These are phyloP conservation scores for Aleiodes leptofemur DNA, from an alignment of 2,888 invertebrate species.

Conservation along the genomic window DNA sequence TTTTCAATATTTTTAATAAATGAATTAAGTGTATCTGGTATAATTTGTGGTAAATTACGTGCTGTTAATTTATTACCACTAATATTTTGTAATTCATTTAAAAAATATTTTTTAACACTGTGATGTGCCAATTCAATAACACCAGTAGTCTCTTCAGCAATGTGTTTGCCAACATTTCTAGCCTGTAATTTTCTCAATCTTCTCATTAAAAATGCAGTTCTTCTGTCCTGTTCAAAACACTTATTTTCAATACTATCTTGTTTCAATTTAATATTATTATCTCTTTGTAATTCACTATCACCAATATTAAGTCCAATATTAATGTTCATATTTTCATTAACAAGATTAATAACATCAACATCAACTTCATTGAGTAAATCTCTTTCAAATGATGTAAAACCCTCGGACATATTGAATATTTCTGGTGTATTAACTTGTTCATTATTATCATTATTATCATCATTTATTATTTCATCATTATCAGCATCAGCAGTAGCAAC, in stretches of 20 bases:
- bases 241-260: slow-evolving; percentile 70
- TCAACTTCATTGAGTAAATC: slow-evolving; percentile 70
- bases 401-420: slow-evolving; percentile 70
- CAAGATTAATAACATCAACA: slow-evolving; percentile 68
- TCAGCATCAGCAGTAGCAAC: slow-evolving; percentile 49
- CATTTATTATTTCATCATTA: slow-evolving; percentile 59
- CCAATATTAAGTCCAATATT: slow-evolving; percentile 17
- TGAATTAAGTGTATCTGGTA: slow-evolving; percentile 62
- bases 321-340: slow-evolving; percentile 67
- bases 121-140: slow-evolving; percentile 86
- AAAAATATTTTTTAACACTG: slow-evolving; percentile 74
- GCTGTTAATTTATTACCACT: slow-evolving; percentile 60
- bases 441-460: slow-evolving; percentile 55
- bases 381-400: slow-evolving; percentile 68
- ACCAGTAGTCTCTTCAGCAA: slow-evolving; percentile 86
- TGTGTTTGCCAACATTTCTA: slow-evolving; percentile 84
- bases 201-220: slow-evolving; percentile 84
- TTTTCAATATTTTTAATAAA: slow-evolving; percentile 72
- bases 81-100: slow-evolving; percentile 69
- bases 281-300: slow-evolving; percentile 38
- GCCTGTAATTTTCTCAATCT: slow-evolving; percentile 87
- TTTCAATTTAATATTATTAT: slow-evolving; percentile 58
- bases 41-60: slow-evolving; percentile 69
- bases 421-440: slow-evolving; percentile 57
- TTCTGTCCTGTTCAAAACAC: slow-evolving; percentile 82